Percentiles rank a stretch among this genome's conserved stretches.
phyloP scores from a whole-genome alignment of 1,140 invertebrate genomes.

The Drosophila serrata region DNA sequence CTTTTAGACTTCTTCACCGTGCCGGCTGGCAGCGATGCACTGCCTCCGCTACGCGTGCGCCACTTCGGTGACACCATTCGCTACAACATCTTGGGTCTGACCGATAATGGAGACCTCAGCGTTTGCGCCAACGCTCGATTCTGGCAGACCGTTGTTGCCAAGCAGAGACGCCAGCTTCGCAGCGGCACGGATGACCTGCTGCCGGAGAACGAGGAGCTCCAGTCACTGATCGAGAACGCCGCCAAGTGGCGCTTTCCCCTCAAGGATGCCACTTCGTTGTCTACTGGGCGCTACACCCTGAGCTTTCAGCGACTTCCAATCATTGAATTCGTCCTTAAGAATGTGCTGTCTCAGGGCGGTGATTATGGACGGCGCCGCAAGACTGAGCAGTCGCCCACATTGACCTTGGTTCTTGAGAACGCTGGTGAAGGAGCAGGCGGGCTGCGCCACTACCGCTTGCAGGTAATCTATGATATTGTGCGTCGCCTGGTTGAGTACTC shows the following conservation, averaged over 20 bases:
- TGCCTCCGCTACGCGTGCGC: background rate
- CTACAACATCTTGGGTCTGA: constrained; percentile 28
- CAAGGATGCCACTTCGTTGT: background rate
- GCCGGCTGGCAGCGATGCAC: background rate
- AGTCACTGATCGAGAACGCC: constrained; percentile 32
- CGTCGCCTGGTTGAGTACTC: constrained; percentile 52
- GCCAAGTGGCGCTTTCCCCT: constrained; percentile 51
- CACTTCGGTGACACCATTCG: constrained; percentile 56
- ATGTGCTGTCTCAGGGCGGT: constrained; percentile 13
- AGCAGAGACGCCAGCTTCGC: constrained; percentile 24
- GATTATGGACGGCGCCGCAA: constrained; percentile 35
- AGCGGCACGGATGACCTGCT: constrained; percentile 3
- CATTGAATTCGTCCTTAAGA: constrained; percentile 27
- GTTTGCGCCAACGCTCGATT: constrained; percentile 22
- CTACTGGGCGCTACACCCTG: constrained; percentile 44
- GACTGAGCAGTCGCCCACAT: background rate
- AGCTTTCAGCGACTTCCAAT: constrained; percentile 50
- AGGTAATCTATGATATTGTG: constrained; percentile 39
- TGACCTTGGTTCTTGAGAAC: constrained; percentile 16
- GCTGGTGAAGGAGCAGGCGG: background rate
- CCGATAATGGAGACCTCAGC: constrained; percentile 46
- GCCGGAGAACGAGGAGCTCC: constrained; percentile 4
- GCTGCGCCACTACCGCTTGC: constrained; percentile 54
- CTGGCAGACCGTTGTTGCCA: constrained; percentile 32
- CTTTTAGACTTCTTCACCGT: constrained; percentile 41